Percentiles rank a stretch among this genome's conserved stretches.
Conservation (phyloP, 2,888 invertebrate genomes). For the Zelleria hepariella region DNA sequence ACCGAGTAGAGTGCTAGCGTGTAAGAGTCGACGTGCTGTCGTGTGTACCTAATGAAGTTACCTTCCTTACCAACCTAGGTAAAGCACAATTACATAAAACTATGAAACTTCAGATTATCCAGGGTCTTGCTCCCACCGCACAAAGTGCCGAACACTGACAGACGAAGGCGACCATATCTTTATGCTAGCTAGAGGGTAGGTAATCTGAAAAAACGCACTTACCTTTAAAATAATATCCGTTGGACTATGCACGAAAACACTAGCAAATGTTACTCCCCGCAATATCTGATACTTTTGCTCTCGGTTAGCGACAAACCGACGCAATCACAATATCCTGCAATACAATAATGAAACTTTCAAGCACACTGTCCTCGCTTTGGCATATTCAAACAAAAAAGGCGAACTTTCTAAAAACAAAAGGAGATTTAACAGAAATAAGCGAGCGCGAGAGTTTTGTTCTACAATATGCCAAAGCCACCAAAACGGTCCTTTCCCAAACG, state of each 20-base stretch:
- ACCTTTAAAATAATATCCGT: conserved; percentile 16
- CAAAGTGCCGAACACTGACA: no score
- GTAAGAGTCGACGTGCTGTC: no score
- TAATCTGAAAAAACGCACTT: not conserved
- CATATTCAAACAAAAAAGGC: conserved; percentile 19
- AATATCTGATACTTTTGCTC: conserved; percentile 31
- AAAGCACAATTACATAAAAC: no score
- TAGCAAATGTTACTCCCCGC: conserved; percentile 43
- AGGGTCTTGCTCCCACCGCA: no score
- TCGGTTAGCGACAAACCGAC: conserved; percentile 19
- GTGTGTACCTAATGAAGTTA: no score
- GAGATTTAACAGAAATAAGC: not conserved
- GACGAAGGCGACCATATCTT: not conserved
- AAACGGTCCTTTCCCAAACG: not conserved
- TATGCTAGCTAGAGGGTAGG: not conserved
- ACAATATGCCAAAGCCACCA: not conserved
- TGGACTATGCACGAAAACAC: conserved; percentile 15
- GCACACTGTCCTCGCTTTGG: conserved; percentile 42
- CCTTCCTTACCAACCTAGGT: no score
- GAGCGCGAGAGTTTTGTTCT: not conserved
- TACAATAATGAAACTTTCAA: conserved; percentile 36
- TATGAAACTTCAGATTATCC: no score
- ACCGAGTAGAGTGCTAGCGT: no score
- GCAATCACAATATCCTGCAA: conserved; percentile 27
- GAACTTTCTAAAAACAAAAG: conserved; percentile 23